These are phyloP conservation scores for Drosophila hydei DNA, from an alignment of 1,140 invertebrate species.

Conservation along the genomic window DNA sequence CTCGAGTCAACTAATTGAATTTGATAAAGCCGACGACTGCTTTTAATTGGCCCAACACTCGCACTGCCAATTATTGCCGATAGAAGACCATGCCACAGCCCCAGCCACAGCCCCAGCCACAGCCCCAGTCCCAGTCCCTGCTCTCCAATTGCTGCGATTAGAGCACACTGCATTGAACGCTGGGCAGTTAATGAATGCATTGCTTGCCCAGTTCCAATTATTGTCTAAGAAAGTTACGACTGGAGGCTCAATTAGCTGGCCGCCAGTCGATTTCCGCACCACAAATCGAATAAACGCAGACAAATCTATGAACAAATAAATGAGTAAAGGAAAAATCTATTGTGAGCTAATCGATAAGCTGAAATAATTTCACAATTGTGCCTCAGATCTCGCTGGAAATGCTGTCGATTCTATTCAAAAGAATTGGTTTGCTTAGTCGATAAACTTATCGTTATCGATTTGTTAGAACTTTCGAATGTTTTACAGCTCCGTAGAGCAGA, in stretches of 20 bases:
- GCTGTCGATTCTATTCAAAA: no score
- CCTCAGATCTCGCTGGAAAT: background rate
- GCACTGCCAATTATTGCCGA: slow-evolving; percentile 59
- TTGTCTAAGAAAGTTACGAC: slow-evolving; percentile 29
- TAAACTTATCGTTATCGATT: background rate
- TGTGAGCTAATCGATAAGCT: no score
- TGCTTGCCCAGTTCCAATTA: slow-evolving; percentile 24
- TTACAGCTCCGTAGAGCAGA: no score
- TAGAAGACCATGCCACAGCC: slow-evolving; percentile 12
- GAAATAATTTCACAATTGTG: slow-evolving; percentile 2
- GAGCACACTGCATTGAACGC: slow-evolving; percentile 1
- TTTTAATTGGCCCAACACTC: slow-evolving; percentile 66
- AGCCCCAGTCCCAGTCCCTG: background rate
- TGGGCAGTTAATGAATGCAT: slow-evolving; percentile 34
- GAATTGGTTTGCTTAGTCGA: no score
- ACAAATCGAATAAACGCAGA: slow-evolving; percentile 22
- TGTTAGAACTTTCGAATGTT: background rate
- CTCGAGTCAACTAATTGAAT: slow-evolving; percentile 62
- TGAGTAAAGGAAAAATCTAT: background rate
- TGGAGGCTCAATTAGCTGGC: slow-evolving; percentile 28
- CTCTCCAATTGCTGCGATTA: background rate
- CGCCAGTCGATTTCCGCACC: slow-evolving; percentile 38
- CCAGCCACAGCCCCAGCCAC: background rate
- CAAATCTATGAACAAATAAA: background rate
- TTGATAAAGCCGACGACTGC: slow-evolving; percentile 63